Conservation (phyloP, 2,888 invertebrate species). For the Leistus spinibarbis region DNA sequence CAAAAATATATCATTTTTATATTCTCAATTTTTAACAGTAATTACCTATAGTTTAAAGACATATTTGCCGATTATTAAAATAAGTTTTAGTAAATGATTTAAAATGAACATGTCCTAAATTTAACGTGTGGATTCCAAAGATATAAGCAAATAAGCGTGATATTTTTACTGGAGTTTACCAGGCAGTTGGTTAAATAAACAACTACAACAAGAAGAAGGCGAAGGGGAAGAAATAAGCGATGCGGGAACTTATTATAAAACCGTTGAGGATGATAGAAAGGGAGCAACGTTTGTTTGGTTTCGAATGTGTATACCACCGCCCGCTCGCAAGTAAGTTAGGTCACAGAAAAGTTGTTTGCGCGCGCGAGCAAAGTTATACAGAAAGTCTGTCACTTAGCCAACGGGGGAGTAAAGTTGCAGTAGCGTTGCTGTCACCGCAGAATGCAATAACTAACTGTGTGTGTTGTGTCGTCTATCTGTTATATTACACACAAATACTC, state of each 20-base stretch:
- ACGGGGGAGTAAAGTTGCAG: background rate
- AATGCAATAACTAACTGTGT: constrained; percentile 38
- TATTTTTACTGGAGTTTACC: too few relatives aligned
- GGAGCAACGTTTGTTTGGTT: background rate
- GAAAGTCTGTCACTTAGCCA: constrained; percentile 1
- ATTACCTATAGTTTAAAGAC: too few relatives aligned
- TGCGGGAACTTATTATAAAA: constrained; percentile 26
- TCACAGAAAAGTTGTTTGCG: background rate
- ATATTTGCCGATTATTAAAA: too few relatives aligned
- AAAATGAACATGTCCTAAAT: too few relatives aligned
- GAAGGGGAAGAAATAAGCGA: constrained; percentile 14
- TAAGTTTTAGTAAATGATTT: too few relatives aligned
- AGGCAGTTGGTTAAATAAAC: constrained; percentile 4
- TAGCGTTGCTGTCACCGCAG: constrained; percentile 26
- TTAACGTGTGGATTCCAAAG: too few relatives aligned
- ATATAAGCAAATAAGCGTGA: background rate
- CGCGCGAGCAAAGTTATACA: background rate
- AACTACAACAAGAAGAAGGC: background rate
- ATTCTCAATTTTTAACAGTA: too few relatives aligned
- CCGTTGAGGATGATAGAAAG: too few relatives aligned
- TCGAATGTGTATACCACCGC: background rate
- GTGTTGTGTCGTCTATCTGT: too few relatives aligned
- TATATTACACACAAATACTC: too few relatives aligned
- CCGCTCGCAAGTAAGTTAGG: background rate
- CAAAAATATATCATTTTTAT: too few relatives aligned